Conservation (phyloP, 2,797 vertebrate species). For the Spondyliosoma cantharus region DNA sequence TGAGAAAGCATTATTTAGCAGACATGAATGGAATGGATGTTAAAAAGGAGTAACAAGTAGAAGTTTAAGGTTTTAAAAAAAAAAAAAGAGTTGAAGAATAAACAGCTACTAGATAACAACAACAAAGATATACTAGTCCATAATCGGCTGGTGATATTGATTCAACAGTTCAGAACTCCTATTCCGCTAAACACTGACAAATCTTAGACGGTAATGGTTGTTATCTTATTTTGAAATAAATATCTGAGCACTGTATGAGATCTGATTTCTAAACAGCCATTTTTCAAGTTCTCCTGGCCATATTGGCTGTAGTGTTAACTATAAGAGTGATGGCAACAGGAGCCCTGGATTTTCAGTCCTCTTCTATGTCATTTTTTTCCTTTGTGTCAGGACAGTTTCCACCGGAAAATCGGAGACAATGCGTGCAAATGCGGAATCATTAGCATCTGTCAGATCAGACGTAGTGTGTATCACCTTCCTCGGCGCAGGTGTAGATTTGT, state of each 20-base stretch:
- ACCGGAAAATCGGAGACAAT: slow-evolving; percentile 14
- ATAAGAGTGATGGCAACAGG: background rate
- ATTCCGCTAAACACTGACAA: too few species aligned
- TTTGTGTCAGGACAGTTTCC: slow-evolving; percentile 7
- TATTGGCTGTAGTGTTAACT: background rate
- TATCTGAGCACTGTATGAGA: too few species aligned
- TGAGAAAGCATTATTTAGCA: background rate
- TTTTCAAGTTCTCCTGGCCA: background rate
- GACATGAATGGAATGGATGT: too few species aligned
- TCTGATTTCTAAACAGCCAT: background rate
- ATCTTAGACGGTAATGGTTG: too few species aligned
- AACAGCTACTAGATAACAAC: too few species aligned
- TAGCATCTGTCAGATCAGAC: slow-evolving; percentile 39
- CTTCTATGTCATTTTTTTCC: background rate
- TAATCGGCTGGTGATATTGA: too few species aligned
- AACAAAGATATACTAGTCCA: too few species aligned
- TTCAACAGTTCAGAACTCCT: too few species aligned
- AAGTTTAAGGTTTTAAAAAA: background rate
- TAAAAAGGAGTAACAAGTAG: background rate
- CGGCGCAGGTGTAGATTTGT: slow-evolving; percentile 52
- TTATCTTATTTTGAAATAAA: slow-evolving; percentile 3
- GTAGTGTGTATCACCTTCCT: slow-evolving; percentile 20
- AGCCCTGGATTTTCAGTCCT: background rate
- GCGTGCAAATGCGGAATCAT: slow-evolving; percentile 44
- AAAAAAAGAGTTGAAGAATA: too few species aligned